Evolutionary conservation across 2,888 invertebrate species (phyloP).

Genomic region (Sphecodes monilicornis): DNA sequence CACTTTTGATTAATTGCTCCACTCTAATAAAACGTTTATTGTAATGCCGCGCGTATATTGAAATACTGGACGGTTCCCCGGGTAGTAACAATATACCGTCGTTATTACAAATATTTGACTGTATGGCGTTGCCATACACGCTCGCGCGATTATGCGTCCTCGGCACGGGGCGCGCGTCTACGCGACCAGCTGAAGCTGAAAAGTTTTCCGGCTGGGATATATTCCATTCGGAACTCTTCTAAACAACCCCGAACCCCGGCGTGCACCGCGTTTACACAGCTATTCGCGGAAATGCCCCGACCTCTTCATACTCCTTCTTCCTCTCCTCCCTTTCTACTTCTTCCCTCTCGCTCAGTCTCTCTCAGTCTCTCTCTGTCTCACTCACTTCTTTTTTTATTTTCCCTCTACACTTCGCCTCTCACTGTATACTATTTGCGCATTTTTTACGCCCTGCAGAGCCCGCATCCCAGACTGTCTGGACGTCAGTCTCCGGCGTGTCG

Average conservation of each 20-base stretch:
- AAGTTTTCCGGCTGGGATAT: constrained; percentile 19
- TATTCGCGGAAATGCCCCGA: constrained; percentile 39
- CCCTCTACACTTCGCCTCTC: constrained; percentile 31
- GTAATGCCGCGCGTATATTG: constrained; percentile 4
- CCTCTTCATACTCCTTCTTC: constrained; percentile 26
- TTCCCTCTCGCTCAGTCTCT: no score
- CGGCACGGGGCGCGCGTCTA: background rate
- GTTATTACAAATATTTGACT: background rate
- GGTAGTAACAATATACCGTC: background rate
- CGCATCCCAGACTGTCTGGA: constrained; percentile 35
- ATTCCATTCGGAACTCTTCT: constrained; percentile 31
- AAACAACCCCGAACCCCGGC: constrained; percentile 41
- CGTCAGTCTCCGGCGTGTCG: constrained; percentile 13
- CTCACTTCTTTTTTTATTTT: background rate
- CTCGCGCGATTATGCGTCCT: background rate
- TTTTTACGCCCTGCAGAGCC: constrained; percentile 38
- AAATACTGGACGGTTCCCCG: background rate
- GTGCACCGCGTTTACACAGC: constrained; percentile 39
- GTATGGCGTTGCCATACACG: background rate
- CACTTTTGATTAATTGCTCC: constrained; percentile 27
- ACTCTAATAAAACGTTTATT: constrained; percentile 37
- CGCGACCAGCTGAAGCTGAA: constrained; percentile 3
- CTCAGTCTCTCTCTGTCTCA: background rate
- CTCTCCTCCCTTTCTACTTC: background rate
- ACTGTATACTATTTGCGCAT: constrained; percentile 36